These are phyloP conservation scores for Podarcis siculus DNA, from an alignment of 2,797 vertebrate species.

Conservation along the genomic window DNA sequence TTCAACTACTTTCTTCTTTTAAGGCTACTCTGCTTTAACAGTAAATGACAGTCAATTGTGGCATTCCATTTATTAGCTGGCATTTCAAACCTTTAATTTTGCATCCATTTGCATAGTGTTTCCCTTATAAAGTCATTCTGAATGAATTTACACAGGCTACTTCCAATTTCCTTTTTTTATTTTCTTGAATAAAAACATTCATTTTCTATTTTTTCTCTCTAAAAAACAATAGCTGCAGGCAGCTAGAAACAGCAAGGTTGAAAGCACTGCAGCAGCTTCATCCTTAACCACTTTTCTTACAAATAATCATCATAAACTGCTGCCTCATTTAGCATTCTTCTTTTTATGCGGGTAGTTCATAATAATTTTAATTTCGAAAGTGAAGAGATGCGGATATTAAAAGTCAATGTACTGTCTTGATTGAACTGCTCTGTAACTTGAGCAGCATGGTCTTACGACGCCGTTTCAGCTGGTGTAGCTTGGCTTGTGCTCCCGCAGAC, in stretches of 20 bases:
- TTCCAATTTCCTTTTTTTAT: conserved; percentile 49
- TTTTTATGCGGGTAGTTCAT: conserved; percentile 38
- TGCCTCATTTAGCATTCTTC: conserved; percentile 53
- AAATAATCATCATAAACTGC: conserved; percentile 29
- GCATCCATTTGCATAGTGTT: conserved; percentile 41
- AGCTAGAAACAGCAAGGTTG: conserved; percentile 47
- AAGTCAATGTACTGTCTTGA: not conserved
- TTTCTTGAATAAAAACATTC: conserved; percentile 42
- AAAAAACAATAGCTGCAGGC: not conserved
- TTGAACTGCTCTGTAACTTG: conserved; percentile 28
- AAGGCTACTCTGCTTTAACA: conserved; percentile 29
- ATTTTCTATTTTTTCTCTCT: conserved; percentile 9
- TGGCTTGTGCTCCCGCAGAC: not conserved
- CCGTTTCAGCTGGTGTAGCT: conserved; percentile 3
- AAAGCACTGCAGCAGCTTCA: conserved; percentile 47
- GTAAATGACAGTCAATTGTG: conserved; percentile 37
- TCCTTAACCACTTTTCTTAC: conserved; percentile 31
- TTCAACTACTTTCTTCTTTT: not conserved
- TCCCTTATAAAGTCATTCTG: conserved; percentile 49
- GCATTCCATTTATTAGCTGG: conserved; percentile 43
- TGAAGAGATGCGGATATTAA: not conserved
- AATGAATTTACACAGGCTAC: conserved; percentile 30
- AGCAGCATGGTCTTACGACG: not conserved
- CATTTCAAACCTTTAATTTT: conserved; percentile 54
- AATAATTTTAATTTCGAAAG: conserved; percentile 10